Percentiles rank a stretch among this genome's conserved stretches.
These are phyloP conservation scores for Drosophila nigrodunni DNA, from an alignment of 1,140 invertebrate genomes.

Conservation along the genomic window DNA sequence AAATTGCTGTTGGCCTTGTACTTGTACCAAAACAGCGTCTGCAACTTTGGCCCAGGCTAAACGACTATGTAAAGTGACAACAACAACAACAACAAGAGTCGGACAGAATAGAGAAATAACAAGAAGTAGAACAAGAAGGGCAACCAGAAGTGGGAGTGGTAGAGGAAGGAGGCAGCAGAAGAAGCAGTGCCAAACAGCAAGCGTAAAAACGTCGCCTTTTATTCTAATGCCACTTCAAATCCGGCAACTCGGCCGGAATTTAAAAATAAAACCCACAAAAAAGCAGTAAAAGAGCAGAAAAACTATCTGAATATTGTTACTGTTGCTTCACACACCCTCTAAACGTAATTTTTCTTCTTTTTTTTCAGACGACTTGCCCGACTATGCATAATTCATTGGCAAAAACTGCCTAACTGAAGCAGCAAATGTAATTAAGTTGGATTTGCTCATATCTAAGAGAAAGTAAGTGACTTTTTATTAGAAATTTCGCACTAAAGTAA, in stretches of 20 bases:
- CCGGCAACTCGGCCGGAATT: slow-evolving; percentile 45
- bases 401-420: neutral
- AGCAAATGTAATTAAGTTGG: neutral
- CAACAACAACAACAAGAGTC: slow-evolving; percentile 18
- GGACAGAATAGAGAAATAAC: slow-evolving; percentile 4
- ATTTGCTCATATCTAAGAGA: no score
- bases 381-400: neutral
- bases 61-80: slow-evolving; percentile 60
- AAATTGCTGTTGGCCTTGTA: slow-evolving; percentile 51
- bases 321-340: slow-evolving; percentile 17
- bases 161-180: no score
- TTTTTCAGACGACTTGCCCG: neutral
- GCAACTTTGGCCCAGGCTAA: slow-evolving; percentile 70
- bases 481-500: no score
- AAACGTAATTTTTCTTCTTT: neutral
- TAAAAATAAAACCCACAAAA: slow-evolving; percentile 12
- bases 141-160: neutral
- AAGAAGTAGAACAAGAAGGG: slow-evolving; percentile 13
- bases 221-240: slow-evolving; percentile 76
- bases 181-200: slow-evolving; percentile 18
- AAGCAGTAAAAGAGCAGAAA: neutral
- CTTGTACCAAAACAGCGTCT: slow-evolving; percentile 28
- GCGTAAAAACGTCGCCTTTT: slow-evolving; percentile 72
- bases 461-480: no score
- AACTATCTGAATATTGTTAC: slow-evolving; percentile 2